phyloP scores from a whole-genome alignment of 2,888 invertebrate species.

The Conchocele bisecta region DNA sequence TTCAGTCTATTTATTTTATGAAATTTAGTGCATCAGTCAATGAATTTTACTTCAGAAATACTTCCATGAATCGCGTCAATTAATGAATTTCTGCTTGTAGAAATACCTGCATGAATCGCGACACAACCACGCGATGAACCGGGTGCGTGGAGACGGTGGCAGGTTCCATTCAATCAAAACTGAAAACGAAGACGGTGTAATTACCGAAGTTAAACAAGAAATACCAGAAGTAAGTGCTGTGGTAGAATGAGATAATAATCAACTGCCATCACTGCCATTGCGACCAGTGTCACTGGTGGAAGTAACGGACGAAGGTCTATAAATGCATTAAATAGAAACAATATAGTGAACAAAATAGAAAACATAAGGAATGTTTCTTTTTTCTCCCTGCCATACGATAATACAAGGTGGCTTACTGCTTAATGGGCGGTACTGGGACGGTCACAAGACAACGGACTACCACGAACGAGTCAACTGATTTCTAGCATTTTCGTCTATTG shows the following conservation, averaged over 20 bases:
- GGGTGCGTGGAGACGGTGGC: constrained; percentile 97
- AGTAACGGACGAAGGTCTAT: constrained; percentile 12
- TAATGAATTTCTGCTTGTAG: constrained; percentile 86
- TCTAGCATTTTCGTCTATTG: too few relatives aligned
- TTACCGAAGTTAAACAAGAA: constrained; percentile 52
- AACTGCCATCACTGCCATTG: too few relatives aligned
- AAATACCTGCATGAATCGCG: constrained; percentile 99
- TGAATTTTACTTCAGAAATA: not conserved
- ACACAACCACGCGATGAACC: constrained; percentile 98
- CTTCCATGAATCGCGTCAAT: not conserved
- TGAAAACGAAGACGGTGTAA: constrained; percentile 56
- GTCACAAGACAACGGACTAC: too few relatives aligned
- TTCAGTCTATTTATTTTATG: too few relatives aligned
- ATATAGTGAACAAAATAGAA: too few relatives aligned
- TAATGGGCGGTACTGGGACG: too few relatives aligned
- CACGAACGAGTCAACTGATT: too few relatives aligned
- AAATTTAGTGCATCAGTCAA: too few relatives aligned
- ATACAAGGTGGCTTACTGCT: not conserved
- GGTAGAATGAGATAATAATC: too few relatives aligned
- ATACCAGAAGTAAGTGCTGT: constrained; percentile 47
- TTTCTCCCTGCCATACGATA: not conserved
- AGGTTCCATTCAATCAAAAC: constrained; percentile 86
- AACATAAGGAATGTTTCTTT: too few relatives aligned
- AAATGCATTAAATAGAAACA: constrained; percentile 1
- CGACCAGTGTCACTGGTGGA: too few relatives aligned